phyloP scores from a whole-genome alignment of 2,797 vertebrate species.

The Mastacembelus armatus region DNA sequence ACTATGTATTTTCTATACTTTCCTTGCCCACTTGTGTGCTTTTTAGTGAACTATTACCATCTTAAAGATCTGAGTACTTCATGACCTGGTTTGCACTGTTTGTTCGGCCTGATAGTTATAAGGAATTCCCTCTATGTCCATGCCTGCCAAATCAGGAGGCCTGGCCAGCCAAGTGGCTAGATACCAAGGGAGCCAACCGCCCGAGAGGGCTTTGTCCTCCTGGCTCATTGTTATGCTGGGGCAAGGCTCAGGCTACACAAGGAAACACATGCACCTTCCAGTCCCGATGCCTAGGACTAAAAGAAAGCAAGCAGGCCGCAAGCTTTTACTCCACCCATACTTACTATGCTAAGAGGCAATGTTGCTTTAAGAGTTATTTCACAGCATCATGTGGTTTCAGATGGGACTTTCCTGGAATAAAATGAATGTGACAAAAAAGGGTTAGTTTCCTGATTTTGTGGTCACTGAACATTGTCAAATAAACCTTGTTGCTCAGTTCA shows the following conservation, averaged over 20 bases:
- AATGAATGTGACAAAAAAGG: conserved; percentile 8
- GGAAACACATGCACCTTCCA: conserved; percentile 58
- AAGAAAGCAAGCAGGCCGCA: conserved; percentile 44
- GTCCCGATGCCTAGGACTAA: conserved; percentile 39
- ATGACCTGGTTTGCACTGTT: conserved; percentile 33
- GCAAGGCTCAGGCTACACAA: conserved; percentile 59
- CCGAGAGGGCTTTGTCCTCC: conserved; percentile 76
- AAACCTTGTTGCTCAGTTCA: not conserved
- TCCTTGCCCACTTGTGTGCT: no score
- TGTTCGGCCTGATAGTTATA: conserved; percentile 49
- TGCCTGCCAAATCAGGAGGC: conserved; percentile 64
- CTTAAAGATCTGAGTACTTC: not conserved
- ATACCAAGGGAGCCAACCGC: conserved; percentile 79
- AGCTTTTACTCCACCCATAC: conserved; percentile 60
- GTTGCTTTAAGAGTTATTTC: conserved; percentile 41
- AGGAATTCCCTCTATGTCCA: conserved; percentile 56
- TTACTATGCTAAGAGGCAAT: conserved; percentile 43
- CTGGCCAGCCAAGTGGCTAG: conserved; percentile 67
- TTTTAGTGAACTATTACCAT: no score
- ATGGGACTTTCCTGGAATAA: conserved; percentile 39
- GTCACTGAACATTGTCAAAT: conserved; percentile 6
- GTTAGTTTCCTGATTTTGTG: conserved; percentile 17
- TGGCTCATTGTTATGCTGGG: conserved; percentile 77
- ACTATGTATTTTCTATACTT: no score
- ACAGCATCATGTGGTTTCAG: conserved; percentile 34